Base-by-base conservation (phyloP, 2,113 vertebrate genomes). In the Scatophagus argus region DNA sequence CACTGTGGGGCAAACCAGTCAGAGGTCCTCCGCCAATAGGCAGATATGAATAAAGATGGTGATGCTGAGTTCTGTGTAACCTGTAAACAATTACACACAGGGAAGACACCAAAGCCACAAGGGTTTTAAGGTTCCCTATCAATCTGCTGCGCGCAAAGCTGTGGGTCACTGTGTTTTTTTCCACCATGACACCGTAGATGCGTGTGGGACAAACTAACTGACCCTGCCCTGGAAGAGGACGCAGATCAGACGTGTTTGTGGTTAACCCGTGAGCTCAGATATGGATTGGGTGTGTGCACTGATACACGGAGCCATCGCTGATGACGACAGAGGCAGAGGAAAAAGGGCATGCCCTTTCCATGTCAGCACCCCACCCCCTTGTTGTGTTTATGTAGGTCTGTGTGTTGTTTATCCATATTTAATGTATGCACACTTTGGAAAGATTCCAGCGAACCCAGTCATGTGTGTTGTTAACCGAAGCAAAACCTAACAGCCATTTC, bases 391-490 rank as follows among this genome's bases (percentile, higher is more conserved):
- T 46, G 13, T 62, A 14, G n/a, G n/a, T n/a, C n/a, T 4, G 31
- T 36, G 2, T 38, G 21, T n/a, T 52, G 54, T 65, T 76, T 65
- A 6, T 9, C 21, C 17, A 27, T 55, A 8, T 29, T 36, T 16
- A 47, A 52, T 68, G 54, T 46, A 9, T 78, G 49, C 31, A 46
- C 67, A 49, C 43, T 16, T 39, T 74, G 79, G 27, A 38, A 6
- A 55, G 31, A 77, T 55, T 75, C 69, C 74, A 59, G 63, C 32
- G 4, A 73, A 76, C 38, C 56, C 77, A 78, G 47, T 59, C 58
- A 77, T 84, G 79, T 63, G 79, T 66, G 77, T 32, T 54, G 72
- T 63, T 29, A 38, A 78, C 62, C 51, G 44, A 82, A 62, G 58
- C 79, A 21, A 29, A 34, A 51, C 55, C 58, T 17, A 2, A 54